phyloP scores from a whole-genome alignment of 2,797 vertebrate genomes.

The Schizothorax lantsangensis region DNA sequence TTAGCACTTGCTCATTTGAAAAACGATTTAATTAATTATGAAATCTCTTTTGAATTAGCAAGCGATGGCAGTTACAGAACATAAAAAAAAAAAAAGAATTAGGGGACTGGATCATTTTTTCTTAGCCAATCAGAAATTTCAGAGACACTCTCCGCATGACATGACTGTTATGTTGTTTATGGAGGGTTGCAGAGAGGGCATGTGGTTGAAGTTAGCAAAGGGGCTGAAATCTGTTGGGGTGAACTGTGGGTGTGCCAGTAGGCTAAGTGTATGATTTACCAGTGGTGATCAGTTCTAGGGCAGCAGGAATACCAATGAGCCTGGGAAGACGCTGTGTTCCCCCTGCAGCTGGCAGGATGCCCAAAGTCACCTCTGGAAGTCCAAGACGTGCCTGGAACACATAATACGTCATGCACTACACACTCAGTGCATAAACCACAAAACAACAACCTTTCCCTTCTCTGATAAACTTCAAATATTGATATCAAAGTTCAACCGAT shows the following conservation, averaged over 20 bases:
- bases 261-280: conserved; percentile 71
- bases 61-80: neutral
- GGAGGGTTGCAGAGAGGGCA: neutral
- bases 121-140: neutral
- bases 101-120: neutral
- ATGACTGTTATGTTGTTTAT: neutral
- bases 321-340: conserved; percentile 91
- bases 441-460: conserved; percentile 12
- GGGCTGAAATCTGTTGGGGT: neutral
- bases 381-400: conserved; percentile 82
- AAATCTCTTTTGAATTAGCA: neutral
- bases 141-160: neutral
- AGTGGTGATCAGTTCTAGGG: conserved; percentile 90
- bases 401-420: conserved; percentile 4
- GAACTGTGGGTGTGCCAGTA: conserved; percentile 9
- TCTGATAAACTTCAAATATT: conserved; percentile 8
- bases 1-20: neutral
- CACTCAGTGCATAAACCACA: neutral
- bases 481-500: conserved; percentile 10
- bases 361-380: conserved; percentile 90
- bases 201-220: neutral
- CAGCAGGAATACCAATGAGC: conserved; percentile 86
- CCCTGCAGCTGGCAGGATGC: conserved; percentile 88
- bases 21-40: neutral
- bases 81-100: neutral